phyloP scores from a whole-genome alignment of 2,888 invertebrate species.

The Napeogenes sylphis region DNA sequence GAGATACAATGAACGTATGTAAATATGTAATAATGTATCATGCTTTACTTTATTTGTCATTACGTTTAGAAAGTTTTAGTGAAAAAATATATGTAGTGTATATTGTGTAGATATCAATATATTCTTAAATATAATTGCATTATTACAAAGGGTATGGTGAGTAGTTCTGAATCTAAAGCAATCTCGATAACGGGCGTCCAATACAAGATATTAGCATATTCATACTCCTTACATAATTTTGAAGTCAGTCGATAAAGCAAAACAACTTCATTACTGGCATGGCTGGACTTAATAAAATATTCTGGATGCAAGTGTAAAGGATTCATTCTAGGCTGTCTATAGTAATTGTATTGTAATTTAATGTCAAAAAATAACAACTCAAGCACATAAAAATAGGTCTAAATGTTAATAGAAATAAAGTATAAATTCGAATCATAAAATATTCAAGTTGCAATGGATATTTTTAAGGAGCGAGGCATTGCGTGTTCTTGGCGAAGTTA shows the following conservation, averaged over 20 bases:
- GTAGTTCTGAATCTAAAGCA: slow-evolving; percentile 31
- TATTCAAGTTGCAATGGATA: slow-evolving; percentile 37
- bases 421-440: slow-evolving; percentile 19
- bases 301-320: slow-evolving; percentile 50
- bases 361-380: slow-evolving; percentile 11
- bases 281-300: slow-evolving; percentile 53
- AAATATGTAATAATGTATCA: slow-evolving; percentile 24
- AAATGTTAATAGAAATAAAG: slow-evolving; percentile 16
- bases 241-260: slow-evolving; percentile 46
- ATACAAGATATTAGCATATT: slow-evolving; percentile 49
- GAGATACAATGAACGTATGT: slow-evolving; percentile 11
- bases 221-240: slow-evolving; percentile 49
- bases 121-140: slow-evolving; percentile 29
- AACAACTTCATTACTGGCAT: slow-evolving; percentile 39
- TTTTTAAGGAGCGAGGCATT: slow-evolving; percentile 45
- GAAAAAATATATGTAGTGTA: slow-evolving; percentile 20
- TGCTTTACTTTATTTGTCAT: slow-evolving; percentile 25
- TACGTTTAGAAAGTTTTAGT: slow-evolving; percentile 23
- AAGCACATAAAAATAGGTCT: slow-evolving; percentile 10
- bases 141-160: slow-evolving; percentile 29
- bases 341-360: slow-evolving; percentile 38
- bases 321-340: slow-evolving; percentile 50
- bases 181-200: slow-evolving; percentile 30
- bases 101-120: slow-evolving; percentile 7
- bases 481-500: slow-evolving; percentile 64